Base-by-base conservation (phyloP, 2,888 invertebrate species). In the Cephus spinipes region DNA sequence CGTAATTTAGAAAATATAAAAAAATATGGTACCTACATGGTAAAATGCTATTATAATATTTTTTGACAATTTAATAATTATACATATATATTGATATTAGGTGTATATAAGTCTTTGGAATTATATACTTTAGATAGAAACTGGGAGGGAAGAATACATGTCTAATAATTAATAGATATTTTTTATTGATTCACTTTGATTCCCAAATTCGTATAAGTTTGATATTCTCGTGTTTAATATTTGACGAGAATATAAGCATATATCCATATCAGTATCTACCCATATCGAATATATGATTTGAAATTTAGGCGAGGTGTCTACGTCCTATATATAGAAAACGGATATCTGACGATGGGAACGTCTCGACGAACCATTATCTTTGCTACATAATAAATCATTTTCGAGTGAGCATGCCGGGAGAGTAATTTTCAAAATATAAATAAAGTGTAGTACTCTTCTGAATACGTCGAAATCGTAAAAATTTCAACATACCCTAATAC, bases 301-400 rank as follows among this genome's bases (percentile, higher is more conserved):
- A 74, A 74, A 74, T 32, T 35, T 31, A 32, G 74, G 32, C 74
- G 33, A 74, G 33, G n/a, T 35, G 74, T n/a, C 32, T 74, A 71
- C 71, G 11, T n/a, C 11, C 6, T 74, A 71, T 33, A 71, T 35
- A 35, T 73, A 68, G 80, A 35, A 78, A 81, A 80, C 73, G 74
- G 76, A 81, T 81, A 81, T 81, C 79, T 69, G 73, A 76, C 68
- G 73, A 35, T 77, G 76, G 80, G 23, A 73, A 34, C 40, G 15
- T 31, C 77, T 76, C 75, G 71, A 73, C 40, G 74, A 32, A 40
- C 40, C 40, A 55, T 74, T 78, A 77, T 76, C 77, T 80, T 55
- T 75, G 80, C 74, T 71, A 76, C 77, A 75, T 76, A 77, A 81
- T 80, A 81, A 79, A 81, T 80, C 80, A 80, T 80, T 79, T 80